Base-by-base conservation (phyloP, 1,140 invertebrate species). In the Vanessa atalanta region DNA sequence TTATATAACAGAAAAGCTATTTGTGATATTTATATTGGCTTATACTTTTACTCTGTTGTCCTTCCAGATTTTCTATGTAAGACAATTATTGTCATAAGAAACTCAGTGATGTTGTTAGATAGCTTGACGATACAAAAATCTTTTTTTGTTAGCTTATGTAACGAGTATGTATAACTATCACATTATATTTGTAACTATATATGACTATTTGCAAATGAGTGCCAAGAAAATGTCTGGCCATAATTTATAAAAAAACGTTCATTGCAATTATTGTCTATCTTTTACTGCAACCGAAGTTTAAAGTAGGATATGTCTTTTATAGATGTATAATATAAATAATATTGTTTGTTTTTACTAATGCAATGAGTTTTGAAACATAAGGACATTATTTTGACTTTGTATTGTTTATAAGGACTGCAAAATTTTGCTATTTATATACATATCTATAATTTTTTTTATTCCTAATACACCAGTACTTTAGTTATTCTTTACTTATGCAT, bases 11-110 rank as follows among this genome's bases (percentile, higher is more conserved):
- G 68, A 69, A 76, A 72, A 71, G 73, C 73, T 85, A 77, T 83
- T 90, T 91, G 88, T 91, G 89, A 91, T 91, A 91, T 85, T 81
- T 84, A 64, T 85, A 89, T 89, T 89, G 82, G 83, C 81, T 85
- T 81, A 80, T 72, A 66, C 51, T 64, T 77, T 75, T 70, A 69
- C 50, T 74, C 20, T 50, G 63, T 66, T 75, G 63, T 47, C 69
- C 73, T 67, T 64, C 26, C 50, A 75, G 73, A 47, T 72, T 60
- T 70, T 75, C 51, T 71, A 26, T 69, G 26, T 68, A 47, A 72
- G 31, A 26, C 55, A 63, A 53, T 53, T 71, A n/a, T 74, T 37
- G 55, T 57, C 20, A 65, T 43, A 65, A 70, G 65, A 64, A 55
- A 48, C 66, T 57, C 57, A 61, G 57, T 61, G 57, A 15, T 69